A percentile compares a stretch with the other conserved stretches of the same genome.
Evolutionary conservation across 2,797 vertebrate species (phyloP).

Genomic region (Pelochelys cantorii): DNA sequence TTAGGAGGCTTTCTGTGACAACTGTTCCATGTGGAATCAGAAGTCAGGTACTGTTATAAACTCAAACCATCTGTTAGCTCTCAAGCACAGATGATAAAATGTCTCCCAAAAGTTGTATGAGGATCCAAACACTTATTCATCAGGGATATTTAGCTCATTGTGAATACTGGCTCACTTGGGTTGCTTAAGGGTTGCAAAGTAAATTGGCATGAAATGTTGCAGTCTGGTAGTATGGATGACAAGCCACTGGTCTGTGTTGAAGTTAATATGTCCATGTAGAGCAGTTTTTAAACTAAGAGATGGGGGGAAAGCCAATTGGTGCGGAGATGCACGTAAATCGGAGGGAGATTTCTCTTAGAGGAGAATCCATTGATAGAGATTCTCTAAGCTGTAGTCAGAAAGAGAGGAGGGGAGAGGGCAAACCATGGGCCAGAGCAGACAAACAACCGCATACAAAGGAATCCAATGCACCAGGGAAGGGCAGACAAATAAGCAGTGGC

Average conservation of each 20-base stretch:
- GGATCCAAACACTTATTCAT: accelerated
- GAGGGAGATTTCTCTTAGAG: too few relatives aligned
- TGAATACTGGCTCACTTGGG: not conserved
- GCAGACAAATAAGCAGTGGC: too few relatives aligned
- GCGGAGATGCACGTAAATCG: too few relatives aligned
- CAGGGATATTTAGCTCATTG: not conserved
- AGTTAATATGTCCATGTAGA: accelerated
- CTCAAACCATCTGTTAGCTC: not conserved
- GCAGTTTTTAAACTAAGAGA: too few relatives aligned
- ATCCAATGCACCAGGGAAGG: too few relatives aligned
- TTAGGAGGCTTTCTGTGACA: not conserved
- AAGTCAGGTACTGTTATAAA: not conserved
- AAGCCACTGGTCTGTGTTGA: accelerated
- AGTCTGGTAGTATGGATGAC: not conserved
- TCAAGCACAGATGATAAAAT: not conserved
- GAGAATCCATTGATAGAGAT: too few relatives aligned
- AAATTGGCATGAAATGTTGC: not conserved
- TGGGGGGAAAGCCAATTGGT: too few relatives aligned
- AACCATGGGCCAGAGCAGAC: too few relatives aligned
- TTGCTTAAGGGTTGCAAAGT: not conserved
- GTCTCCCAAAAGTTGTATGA: not conserved
- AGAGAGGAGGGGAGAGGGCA: too few relatives aligned
- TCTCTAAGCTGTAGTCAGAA: too few relatives aligned
- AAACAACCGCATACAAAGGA: too few relatives aligned
- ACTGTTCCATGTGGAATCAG: not conserved